Base-by-base conservation (phyloP, 2,888 invertebrate genomes). In the Trissonchulus latispiculum region DNA sequence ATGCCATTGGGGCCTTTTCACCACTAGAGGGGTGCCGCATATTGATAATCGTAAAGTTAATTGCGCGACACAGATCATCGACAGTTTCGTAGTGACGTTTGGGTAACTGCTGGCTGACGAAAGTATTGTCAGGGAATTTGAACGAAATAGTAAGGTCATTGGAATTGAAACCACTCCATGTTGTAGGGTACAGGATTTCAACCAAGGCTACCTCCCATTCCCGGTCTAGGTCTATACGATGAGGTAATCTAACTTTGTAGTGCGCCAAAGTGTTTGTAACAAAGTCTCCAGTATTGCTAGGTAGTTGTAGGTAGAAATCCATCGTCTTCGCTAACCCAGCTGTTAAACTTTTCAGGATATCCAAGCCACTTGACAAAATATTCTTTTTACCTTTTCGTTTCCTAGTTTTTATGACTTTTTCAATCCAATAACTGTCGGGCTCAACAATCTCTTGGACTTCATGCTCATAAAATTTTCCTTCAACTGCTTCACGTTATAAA, bases 251-350 rank as follows among this genome's bases (percentile, higher is more conserved):
- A n/a, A n/a, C n/a, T n/a, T n/a, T n/a, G n/a, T n/a, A n/a, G n/a
- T n/a, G n/a, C n/a, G n/a, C n/a, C n/a, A n/a, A n/a, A n/a, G n/a
- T n/a, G n/a, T n/a, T n/a, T n/a, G n/a, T n/a, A n/a, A n/a, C n/a
- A n/a, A n/a, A n/a, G 3, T 8, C 32, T 23, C 8, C 23, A 28
- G 73, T 72, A 31, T 72, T 70, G 62, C 70, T 71, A 48, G 73
- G 73, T 37, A 72, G 29, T 2, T 3, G 36, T 23, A 72, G 18
- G 70, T 72, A 72, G n/a, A 72, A 71, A 1, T 62, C 72, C n/a
- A 8, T 15, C 37, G 28, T 70, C 35, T 37, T 70, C 28, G 8
- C 2, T 18, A 36, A 70, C 32, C 70, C 70, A 70, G 23, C 29
- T 15, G 29, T 70, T n/a, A 59, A 59, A 59, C n/a, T 59, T 59